Base-by-base conservation (phyloP, 2,888 invertebrate species). In the Venusia cambrica region DNA sequence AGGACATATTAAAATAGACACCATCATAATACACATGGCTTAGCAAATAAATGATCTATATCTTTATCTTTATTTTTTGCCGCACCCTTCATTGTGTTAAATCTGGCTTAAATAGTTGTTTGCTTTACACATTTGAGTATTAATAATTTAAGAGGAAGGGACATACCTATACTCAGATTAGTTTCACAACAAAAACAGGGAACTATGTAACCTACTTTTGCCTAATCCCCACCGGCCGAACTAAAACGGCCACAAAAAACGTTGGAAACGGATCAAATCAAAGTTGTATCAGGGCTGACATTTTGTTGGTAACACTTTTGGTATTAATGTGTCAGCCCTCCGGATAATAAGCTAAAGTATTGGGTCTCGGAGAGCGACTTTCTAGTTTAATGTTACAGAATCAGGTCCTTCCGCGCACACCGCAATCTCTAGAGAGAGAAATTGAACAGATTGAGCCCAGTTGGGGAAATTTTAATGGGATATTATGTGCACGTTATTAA, bases 241-340 rank as follows among this genome's bases (percentile, higher is more conserved):
- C 22, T 19, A 15, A 37, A 35, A 33, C 28, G 10, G 18, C 22
- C 20, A 32, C 43, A 43, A 43, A 43, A 43, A 43, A 38, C 38
- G 19, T 17, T 38, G 6, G 12, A 30, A 36, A 30, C 29, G 36
- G 33, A 42, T 43, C 42, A 42, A 42, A 42, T 37, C 35, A 36
- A 46, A 42, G 25, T 42, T 37, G 24, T 38, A 38, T 32, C 27
- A 29, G 37, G 32, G 26, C 10, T 38, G 39, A 46, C 42, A 42
- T 42, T 39, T 42, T 38, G 37, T 37, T 32, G 37, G 34, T 17
- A 32, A 38, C 37, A 42, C 38, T 45, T 43, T 39, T 25, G 38
- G 60, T 42, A 51, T 59, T 57, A 54, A 52, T 44, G 41, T 57
- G 48, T 51, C 57, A 54, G 41, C 36, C 42, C 43, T 45, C 43